Conservation (phyloP, 2,113 vertebrate genomes). For the Donacobius atricapilla region DNA sequence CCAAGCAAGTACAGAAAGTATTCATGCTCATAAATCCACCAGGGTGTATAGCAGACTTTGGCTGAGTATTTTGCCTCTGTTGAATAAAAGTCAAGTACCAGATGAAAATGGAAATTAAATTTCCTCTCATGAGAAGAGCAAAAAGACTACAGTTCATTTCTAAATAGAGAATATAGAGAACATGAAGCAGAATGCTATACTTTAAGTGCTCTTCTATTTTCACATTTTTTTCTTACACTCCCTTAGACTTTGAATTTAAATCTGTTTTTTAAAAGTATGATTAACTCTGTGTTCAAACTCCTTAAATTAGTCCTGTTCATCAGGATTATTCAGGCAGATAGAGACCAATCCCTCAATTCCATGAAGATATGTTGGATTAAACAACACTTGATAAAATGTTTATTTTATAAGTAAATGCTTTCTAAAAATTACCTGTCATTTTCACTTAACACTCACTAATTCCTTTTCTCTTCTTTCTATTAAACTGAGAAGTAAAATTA, state of each 20-base stretch:
- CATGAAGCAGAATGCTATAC: background rate
- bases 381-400: background rate
- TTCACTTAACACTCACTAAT: background rate
- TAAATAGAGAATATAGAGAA: background rate
- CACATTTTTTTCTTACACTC: background rate
- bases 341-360: background rate
- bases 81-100: conserved; percentile 66
- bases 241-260: background rate
- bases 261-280: background rate
- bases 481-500: background rate
- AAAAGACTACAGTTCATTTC: background rate
- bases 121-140: conserved; percentile 54
- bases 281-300: background rate
- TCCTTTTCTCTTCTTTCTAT: background rate
- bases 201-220: background rate
- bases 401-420: background rate
- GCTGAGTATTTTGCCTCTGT: conserved; percentile 29
- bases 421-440: background rate
- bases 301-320: background rate
- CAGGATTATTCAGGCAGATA: background rate
- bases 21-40: conserved; percentile 16
- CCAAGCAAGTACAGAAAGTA: conserved; percentile 15
- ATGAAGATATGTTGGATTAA: background rate
- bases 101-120: conserved; percentile 72
- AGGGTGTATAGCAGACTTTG: conserved; percentile 41